These are phyloP conservation scores for Platygyra sinensis DNA, from an alignment of 64 coral and sea anemone species.

Conservation along the genomic window DNA sequence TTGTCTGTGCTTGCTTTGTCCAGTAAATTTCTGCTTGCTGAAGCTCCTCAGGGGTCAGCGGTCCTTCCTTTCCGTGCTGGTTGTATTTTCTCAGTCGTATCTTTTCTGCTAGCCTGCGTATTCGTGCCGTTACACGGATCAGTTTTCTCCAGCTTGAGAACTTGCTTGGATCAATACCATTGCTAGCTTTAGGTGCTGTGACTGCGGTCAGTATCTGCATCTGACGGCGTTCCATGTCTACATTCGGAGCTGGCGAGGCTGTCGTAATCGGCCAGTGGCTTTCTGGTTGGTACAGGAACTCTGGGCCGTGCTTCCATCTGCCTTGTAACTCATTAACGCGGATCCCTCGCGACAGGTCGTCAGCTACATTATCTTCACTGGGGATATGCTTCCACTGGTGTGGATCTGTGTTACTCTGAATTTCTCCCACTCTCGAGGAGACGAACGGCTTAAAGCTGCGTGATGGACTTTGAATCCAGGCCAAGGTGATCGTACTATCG, in stretches of 20 bases:
- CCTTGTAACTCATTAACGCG: constrained; percentile 11
- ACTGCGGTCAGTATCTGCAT: too few relatives aligned
- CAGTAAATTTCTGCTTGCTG: neutral
- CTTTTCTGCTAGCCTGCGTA: constrained; percentile 35
- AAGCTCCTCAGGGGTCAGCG: constrained; percentile 39
- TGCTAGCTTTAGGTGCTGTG: too few relatives aligned
- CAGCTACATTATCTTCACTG: constrained; percentile 39
- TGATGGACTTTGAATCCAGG: constrained; percentile 48
- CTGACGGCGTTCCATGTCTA: neutral
- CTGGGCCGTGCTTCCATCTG: constrained; percentile 46
- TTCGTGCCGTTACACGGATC: constrained; percentile 23
- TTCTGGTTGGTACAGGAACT: constrained; percentile 38
- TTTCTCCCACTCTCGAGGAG: constrained; percentile 46
- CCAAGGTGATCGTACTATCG: constrained; percentile 41
- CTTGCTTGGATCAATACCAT: neutral
- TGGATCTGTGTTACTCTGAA: constrained; percentile 55
- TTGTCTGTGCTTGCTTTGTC: constrained; percentile 8
- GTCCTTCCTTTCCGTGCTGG: constrained; percentile 11
- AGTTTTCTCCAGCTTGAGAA: constrained; percentile 61
- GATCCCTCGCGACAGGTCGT: constrained; percentile 61
- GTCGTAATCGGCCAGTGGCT: constrained; percentile 26
- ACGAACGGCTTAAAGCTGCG: constrained; percentile 55
- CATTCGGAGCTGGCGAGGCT: neutral
- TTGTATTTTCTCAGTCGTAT: constrained; percentile 11
- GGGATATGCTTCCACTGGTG: constrained; percentile 60